Percentiles rank a stretch among this genome's conserved stretches.
These are phyloP conservation scores for Diachrysia chrysitis DNA, from an alignment of 2,888 invertebrate species.

Conservation along the genomic window DNA sequence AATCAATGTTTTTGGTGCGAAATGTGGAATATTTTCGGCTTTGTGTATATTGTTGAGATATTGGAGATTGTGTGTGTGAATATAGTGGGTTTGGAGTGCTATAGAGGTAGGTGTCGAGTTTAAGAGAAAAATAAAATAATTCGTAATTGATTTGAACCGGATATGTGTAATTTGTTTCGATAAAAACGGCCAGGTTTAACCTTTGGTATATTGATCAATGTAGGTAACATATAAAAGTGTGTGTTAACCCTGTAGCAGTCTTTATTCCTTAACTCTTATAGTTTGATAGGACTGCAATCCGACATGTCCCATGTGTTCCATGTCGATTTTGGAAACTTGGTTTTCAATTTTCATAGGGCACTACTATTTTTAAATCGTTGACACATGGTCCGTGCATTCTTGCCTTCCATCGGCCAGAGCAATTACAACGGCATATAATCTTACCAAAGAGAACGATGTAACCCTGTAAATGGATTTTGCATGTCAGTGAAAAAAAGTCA, in stretches of 20 bases:
- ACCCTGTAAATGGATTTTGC: no score
- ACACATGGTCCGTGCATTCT: neutral
- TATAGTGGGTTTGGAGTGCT: neutral
- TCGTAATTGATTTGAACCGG: no score
- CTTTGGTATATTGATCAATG: neutral
- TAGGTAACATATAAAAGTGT: neutral
- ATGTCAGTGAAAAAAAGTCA: no score
- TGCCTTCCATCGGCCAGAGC: no score
- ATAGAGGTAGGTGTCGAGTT: no score
- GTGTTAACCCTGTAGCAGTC: neutral
- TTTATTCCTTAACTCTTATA: neutral
- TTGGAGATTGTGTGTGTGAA: neutral
- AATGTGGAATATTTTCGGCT: neutral
- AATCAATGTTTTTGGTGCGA: constrained; percentile 8
- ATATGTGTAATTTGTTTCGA: no score
- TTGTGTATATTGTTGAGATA: neutral
- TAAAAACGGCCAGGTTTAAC: no score
- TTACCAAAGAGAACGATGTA: no score
- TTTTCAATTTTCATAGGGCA: neutral
- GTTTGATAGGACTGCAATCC: neutral
- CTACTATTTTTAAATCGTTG: neutral
- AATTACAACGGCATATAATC: no score
- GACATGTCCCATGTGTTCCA: neutral
- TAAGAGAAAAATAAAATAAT: no score
- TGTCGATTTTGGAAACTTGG: neutral